Evolutionary conservation across 2,113 vertebrate species (phyloP).

Genomic region (Antechinus flavipes): DNA sequence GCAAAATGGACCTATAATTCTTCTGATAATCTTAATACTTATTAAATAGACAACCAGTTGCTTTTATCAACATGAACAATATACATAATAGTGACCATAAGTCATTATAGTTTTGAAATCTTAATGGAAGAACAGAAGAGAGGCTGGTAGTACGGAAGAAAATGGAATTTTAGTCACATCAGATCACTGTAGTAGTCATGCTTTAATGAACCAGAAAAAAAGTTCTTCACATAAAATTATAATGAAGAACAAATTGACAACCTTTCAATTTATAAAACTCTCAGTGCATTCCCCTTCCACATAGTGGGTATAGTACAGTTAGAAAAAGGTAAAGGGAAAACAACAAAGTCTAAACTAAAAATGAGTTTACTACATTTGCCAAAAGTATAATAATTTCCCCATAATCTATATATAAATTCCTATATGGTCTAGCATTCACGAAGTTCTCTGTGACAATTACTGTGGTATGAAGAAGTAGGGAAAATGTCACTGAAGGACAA

Average conservation of each 20-base stretch:
- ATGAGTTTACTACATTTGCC: not conserved
- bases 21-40: not conserved
- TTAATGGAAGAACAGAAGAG: not conserved
- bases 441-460: not conserved
- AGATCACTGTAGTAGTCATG: slow-evolving; percentile 10
- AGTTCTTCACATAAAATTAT: slow-evolving; percentile 49
- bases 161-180: slow-evolving; percentile 25
- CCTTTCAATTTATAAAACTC: slow-evolving; percentile 19
- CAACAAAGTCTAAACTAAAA: not conserved
- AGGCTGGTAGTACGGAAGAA: slow-evolving; percentile 6
- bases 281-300: slow-evolving; percentile 28
- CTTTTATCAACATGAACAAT: not conserved
- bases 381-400: not conserved
- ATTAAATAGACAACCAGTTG: not conserved
- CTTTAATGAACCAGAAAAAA: slow-evolving; percentile 44
- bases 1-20: slow-evolving; percentile 2
- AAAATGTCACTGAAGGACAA: not conserved
- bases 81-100: not conserved
- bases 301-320: not conserved
- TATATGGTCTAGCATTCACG: not conserved
- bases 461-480: slow-evolving; percentile 19
- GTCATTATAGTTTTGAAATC: slow-evolving; percentile 22
- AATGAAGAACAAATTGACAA: slow-evolving; percentile 36
- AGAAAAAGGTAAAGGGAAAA: not conserved
- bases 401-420: not conserved